Evolutionary conservation across 2,797 vertebrate genomes (phyloP), one percentile per base, ranked within the genome.

Genomic region (Pseudochirops corinnae): DNA sequence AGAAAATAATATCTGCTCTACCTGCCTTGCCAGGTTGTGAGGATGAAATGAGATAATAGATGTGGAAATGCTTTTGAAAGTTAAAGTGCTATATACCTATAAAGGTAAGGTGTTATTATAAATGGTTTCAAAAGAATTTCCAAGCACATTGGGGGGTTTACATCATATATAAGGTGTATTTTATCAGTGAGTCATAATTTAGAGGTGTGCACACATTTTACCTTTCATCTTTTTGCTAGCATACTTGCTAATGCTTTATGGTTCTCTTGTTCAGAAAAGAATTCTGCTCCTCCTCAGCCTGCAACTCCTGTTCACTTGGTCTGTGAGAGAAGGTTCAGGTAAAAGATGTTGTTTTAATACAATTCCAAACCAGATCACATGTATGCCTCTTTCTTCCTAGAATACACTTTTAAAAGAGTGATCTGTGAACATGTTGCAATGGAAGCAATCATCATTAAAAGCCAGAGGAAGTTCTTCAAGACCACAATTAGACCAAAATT

Each of bases 161-260:
- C 5, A 0, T 52, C 60, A 50, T 18, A 26, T 60, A 16, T 10
- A 91, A 67, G 74, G 55, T 90, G 4, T 82, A 58, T 39, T 93
- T 93, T 92, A 94, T 87, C 92, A 93, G 55, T 53, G 14, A 91
- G 14, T 29, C 74, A 46, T 95, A 62, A 90, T 96, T 96, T 87
- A 93, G 28, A 95, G 60, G 90, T 90, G 46, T 56, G 94, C 50
- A 53, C 1, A 18, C 91, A 67, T 91, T 93, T 94, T 94, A 95
- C 1, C 28, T 67, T 93, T 87, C 39, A 87, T 87, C 74, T 26
- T 87, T 90, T 91, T 67, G 90, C 94, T 90, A 95, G 91, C 91
- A 92, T 33, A 60, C 58, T 67, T 90, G 39, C 46, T 91, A 29
- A 60, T 82, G 46, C 7, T 90, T 94, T 56, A 46, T 60, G 39